Percentiles rank a stretch among this genome's conserved stretches.
These are phyloP conservation scores for Stercorarius parasiticus DNA, from an alignment of 2,113 vertebrate species.

Conservation along the genomic window DNA sequence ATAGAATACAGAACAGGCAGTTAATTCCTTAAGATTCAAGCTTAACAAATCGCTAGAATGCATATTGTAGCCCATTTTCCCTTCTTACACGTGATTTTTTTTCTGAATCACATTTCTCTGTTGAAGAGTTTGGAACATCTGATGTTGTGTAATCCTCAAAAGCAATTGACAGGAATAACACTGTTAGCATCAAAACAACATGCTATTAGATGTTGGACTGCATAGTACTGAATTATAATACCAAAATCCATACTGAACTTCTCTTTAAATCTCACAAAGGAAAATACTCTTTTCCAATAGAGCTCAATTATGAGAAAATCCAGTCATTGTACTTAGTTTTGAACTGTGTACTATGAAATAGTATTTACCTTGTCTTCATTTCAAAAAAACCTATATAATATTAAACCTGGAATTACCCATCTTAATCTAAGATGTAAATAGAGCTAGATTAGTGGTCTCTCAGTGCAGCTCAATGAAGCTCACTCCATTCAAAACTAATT, in stretches of 20 bases:
- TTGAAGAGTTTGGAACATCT: neutral
- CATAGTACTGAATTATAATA: neutral
- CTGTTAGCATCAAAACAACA: neutral
- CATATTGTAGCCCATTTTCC: neutral
- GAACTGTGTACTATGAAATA: neutral
- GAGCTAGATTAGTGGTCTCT: neutral
- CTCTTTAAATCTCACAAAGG: neutral
- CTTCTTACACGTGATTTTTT: neutral
- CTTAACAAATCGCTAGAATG: neutral
- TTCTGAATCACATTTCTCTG: neutral
- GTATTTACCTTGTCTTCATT: neutral
- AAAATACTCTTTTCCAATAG: neutral
- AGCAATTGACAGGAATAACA: neutral
- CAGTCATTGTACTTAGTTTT: neutral
- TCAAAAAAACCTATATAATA: neutral
- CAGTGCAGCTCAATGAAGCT: neutral
- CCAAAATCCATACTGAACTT: neutral
- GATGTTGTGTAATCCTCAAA: neutral
- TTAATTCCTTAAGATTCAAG: neutral
- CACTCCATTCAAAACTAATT: neutral
- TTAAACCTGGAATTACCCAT: neutral
- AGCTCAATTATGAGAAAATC: neutral
- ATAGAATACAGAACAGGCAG: neutral
- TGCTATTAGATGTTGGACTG: neutral
- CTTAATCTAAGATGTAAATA: neutral